Evolutionary conservation across 2,797 vertebrate species (phyloP), one percentile per base, ranked within the genome.

Genomic region (Hyperoplus lanceolatus): DNA sequence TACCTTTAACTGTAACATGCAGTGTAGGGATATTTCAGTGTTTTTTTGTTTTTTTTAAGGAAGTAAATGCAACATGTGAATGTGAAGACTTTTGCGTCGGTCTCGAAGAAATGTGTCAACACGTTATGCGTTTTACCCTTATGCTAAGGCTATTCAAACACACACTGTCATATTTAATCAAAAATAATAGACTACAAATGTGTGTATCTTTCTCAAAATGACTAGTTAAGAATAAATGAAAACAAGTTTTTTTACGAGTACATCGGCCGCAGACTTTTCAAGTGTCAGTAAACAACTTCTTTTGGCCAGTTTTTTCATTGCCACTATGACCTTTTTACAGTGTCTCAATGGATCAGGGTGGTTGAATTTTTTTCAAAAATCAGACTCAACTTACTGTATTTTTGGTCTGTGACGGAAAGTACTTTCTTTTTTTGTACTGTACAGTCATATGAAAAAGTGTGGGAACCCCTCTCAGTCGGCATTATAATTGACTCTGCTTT

Each of bases 371-470:
- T 45, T 29, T 29, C 29, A 29, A 29, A 58, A 68, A 54, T 49
- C n/a, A 61, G 9, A 13, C 7, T 14, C 16, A 36, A 38, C 59
- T 29, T 56, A 43, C 53, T 86, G 73, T 60, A 11, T 75, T 73
- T 12, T 9, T 29, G 51, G 58, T 57, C 58, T 1, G 4, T 73
- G 36, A 76, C 84, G 54, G 3, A 70, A 59, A 66, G 59, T 82
- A 29, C 29, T 29, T 29, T 29, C 29, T 29, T 29, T 54, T 73
- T 51, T 42, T 16, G 57, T 7, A 6, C 21, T 49, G 36, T 13
- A 29, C n/a, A n/a, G n/a, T n/a, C n/a, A n/a, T n/a, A n/a, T n/a
- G n/a, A n/a, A n/a, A n/a, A n/a, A n/a, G n/a, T n/a, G n/a, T n/a
- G n/a, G n/a, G n/a, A n/a, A n/a, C n/a, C n/a, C n/a, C n/a, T n/a